A percentile compares a stretch with the other conserved stretches of the same genome.
phyloP scores from a whole-genome alignment of 2,888 invertebrate species.

The Drosophila algonquin region DNA sequence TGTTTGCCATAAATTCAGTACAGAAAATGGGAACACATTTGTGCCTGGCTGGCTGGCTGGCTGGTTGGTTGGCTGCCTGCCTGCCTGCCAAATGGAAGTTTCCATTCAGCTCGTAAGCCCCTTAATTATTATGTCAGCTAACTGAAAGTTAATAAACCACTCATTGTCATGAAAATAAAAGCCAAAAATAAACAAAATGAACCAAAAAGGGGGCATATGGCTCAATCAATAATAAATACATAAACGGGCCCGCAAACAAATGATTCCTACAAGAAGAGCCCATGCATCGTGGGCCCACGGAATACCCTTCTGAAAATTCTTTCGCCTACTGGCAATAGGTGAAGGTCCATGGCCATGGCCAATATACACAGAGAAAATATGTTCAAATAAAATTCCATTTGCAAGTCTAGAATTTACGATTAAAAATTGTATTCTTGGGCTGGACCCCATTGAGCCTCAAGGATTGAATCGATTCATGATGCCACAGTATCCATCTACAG shows the following conservation, averaged over 20 bases:
- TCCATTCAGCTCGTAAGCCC: constrained; percentile 26
- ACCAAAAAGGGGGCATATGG: constrained; percentile 39
- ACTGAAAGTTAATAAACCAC: constrained; percentile 46
- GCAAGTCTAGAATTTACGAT: background rate
- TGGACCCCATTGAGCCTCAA: too few relatives aligned
- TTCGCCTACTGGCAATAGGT: background rate
- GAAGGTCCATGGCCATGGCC: background rate
- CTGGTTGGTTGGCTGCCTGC: background rate
- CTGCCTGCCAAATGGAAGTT: constrained; percentile 20
- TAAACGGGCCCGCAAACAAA: constrained; percentile 26
- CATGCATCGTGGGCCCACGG: background rate
- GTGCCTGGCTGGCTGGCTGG: background rate
- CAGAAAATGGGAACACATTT: constrained; percentile 13
- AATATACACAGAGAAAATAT: background rate
- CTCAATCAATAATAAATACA: constrained; percentile 45
- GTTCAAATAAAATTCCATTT: constrained; percentile 1
- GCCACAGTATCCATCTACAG: too few relatives aligned
- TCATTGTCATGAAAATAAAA: constrained; percentile 44
- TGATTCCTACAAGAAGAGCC: constrained; percentile 6
- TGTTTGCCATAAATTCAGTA: constrained; percentile 25
- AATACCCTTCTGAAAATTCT: background rate
- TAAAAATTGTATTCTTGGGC: too few relatives aligned
- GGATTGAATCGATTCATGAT: background rate
- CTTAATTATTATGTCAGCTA: constrained; percentile 46
- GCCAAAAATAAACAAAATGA: constrained; percentile 36